Evolutionary conservation across 1,140 invertebrate genomes (phyloP), one percentile per base, ranked within the genome.

Genomic region (Drosophila orosa): DNA sequence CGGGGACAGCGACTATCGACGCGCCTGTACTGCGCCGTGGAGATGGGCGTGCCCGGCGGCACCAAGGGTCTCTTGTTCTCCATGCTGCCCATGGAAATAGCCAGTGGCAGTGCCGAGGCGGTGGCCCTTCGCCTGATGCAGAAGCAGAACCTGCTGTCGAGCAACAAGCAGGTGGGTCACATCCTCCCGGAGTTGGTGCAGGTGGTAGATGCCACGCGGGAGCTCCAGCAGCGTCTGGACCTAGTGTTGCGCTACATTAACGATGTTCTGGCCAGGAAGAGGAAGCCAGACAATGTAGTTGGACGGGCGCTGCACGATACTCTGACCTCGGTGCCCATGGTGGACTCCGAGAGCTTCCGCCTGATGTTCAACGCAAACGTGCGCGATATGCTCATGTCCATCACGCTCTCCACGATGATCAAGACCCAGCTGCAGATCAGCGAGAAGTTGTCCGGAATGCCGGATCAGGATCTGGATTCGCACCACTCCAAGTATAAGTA

Each of bases 1-100:
- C 62, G 63, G 0, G 52, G 52, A 9, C 60, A 79, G 3, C 59
- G 62, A 8, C 29, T 89, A 9, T 56, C 17, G 0, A 75, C 62
- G 8, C 80, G 77, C 8, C 54, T 89, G 29, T 90, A 66, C 42
- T 84, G 65, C 13, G 77, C 56, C 6, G 74, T 90, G 15, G 45
- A 54, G 10, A 69, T 78, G 8, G 85, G 84, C 6, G 84, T 89
- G 13, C 84, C 84, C 8, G 80, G 69, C 1, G 84, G 84, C 29
- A 90, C 84, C 12, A 68, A 74, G 22, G 85, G 84, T 0, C 47
- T 80, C 1, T 42, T 89, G 39, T 89, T 89, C 56, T 71, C 84
- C 1, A 33, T 66, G 22, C n/a, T 89, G 19, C 84, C 84, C 2
- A 5, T 83, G 1, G 56, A 80, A 33, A 19, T 85, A 0, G 31